Evolutionary conservation across 2,797 vertebrate genomes (phyloP).

Genomic region (Crocodylus rhombifer): DNA sequence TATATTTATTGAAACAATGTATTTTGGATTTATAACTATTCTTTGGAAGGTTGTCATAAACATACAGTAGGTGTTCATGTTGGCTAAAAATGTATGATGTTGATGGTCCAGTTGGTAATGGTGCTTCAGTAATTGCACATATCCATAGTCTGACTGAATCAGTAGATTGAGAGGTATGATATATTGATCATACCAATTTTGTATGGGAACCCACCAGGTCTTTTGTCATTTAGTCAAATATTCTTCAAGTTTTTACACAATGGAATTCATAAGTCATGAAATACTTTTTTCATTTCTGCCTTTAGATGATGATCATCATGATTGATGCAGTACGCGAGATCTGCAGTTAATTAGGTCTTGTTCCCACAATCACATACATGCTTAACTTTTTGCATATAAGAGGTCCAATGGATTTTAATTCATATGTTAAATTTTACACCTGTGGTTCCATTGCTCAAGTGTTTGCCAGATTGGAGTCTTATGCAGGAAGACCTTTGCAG

Average conservation of each 20-base stretch:
- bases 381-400: background rate
- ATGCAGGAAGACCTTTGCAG: background rate
- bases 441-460: background rate
- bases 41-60: background rate
- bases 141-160: background rate
- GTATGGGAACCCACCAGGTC: background rate
- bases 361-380: background rate
- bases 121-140: background rate
- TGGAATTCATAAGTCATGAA: background rate
- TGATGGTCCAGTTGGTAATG: background rate
- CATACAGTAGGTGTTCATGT: background rate
- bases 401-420: background rate
- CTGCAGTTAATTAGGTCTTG: background rate
- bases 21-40: background rate
- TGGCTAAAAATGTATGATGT: too few relatives aligned
- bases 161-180: background rate
- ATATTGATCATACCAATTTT: background rate
- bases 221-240: background rate
- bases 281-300: background rate
- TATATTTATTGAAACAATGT: background rate
- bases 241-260: background rate
- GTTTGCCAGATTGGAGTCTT: background rate
- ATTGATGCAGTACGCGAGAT: background rate
- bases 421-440: background rate
- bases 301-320: background rate